Evolutionary conservation across 37 sponge, comb jelly and placozoan genomes (phyloP), one percentile per base, ranked within the genome.

Genomic region (Oopsacas minuta): DNA sequence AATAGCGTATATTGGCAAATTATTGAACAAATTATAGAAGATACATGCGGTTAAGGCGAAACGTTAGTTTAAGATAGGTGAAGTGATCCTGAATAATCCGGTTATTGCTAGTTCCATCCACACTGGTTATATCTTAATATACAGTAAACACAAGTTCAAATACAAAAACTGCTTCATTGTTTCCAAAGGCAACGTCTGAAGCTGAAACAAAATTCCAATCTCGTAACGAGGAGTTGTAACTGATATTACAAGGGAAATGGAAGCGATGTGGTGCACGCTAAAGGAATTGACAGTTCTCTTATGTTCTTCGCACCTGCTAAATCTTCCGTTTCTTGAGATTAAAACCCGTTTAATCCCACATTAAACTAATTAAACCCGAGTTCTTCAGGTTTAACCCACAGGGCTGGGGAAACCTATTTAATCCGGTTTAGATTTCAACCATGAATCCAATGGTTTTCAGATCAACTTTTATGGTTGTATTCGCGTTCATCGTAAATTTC

Each of bases 41-140:
- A 61, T 10, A 25, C 30, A 61, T 34, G 30, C 5, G 30, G 30
- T 61, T 32, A 61, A 61, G 75, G 28, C 30, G 75, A 32, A 32
- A 61, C 75, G 30, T 61, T 61, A n/a, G 75, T 61, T 61, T 34
- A 61, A 61, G 75, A 61, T 61, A 34, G 75, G 20, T 61, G 75
- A 34, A 61, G 75, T 61, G 75, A 61, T 10, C 49, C 75, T 32
- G 3, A 61, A 61, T 61, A 61, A 61, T 61, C 75, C 75, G 20
- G 75, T 61, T n/a, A 61, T 61, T n/a, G 75, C 75, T 61, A 61
- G 32, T n/a, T 61, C 75, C 30, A 61, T 61, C 20, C 75, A 61
- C 30, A 61, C 75, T 25, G 75, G 75, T 61, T 61, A 25, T 61
- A 61, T 61, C 28, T 61, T n/a, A 7, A 5, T n/a, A 61, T 61